Conservation (phyloP, 2,797 vertebrate species). For the Chanos chanos region DNA sequence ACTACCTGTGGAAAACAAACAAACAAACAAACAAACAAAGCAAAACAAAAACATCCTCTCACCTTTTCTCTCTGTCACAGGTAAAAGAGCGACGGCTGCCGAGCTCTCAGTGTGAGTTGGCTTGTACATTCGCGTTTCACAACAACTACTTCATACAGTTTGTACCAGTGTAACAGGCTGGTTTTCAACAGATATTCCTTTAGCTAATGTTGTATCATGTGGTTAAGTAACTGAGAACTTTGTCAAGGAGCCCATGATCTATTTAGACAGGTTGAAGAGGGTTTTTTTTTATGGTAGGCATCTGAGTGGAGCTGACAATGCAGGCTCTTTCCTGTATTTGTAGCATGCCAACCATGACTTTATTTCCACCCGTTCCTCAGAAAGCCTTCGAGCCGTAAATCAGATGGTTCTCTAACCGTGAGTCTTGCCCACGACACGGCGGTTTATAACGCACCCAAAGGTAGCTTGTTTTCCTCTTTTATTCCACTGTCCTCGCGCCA, state of each 20-base stretch:
- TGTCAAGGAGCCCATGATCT: no score
- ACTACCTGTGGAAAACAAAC: slow-evolving; percentile 52
- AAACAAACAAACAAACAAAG: slow-evolving; percentile 28
- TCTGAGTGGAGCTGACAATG: no score
- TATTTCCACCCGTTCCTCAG: slow-evolving; percentile 69
- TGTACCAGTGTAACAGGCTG: neutral
- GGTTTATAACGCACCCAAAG: slow-evolving; percentile 62
- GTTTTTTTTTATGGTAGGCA: no score
- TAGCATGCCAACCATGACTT: slow-evolving; percentile 50
- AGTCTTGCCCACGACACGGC: slow-evolving; percentile 61
- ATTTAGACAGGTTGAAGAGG: no score
- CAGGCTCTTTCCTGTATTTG: neutral
- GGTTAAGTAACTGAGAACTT: no score
- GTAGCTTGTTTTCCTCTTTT: slow-evolving; percentile 57
- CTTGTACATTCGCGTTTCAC: slow-evolving; percentile 53
- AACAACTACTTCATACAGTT: neutral
- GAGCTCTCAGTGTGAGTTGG: slow-evolving; percentile 79
- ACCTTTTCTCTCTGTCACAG: slow-evolving; percentile 68
- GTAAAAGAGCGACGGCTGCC: slow-evolving; percentile 64
- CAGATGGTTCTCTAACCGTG: slow-evolving; percentile 69
- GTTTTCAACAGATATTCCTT: no score
- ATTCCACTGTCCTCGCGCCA: slow-evolving; percentile 25
- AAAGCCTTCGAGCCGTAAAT: slow-evolving; percentile 76
- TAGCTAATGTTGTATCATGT: no score
- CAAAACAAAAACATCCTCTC: slow-evolving; percentile 39